Evolutionary conservation across 2,888 invertebrate genomes (phyloP).

Genomic region (Drosophila neonasuta): DNA sequence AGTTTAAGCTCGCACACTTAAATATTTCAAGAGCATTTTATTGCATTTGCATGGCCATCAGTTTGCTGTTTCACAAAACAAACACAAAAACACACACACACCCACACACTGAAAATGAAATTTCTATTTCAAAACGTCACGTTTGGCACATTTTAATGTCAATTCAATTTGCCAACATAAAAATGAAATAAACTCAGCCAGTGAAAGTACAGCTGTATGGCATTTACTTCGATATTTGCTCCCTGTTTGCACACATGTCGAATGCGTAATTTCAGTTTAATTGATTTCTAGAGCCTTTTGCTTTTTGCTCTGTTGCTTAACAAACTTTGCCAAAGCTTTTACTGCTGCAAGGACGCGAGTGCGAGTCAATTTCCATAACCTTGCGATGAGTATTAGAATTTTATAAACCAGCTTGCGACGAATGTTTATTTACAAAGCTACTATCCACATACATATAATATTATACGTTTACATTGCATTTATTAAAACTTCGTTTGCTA

Average conservation of each 20-base stretch:
- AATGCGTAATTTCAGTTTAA: slow-evolving; percentile 74
- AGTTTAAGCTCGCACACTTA: slow-evolving; percentile 1
- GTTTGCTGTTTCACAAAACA: background rate
- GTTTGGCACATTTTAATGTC: slow-evolving; percentile 55
- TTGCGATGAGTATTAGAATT: background rate
- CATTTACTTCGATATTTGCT: background rate
- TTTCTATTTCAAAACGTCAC: slow-evolving; percentile 44
- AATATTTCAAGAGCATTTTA: background rate
- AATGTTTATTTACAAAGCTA: no score
- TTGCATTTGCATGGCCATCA: background rate
- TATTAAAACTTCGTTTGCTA: no score
- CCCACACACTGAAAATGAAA: background rate
- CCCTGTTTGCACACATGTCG: slow-evolving; percentile 63
- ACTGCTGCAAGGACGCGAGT: slow-evolving; percentile 47
- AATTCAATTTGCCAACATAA: slow-evolving; percentile 45
- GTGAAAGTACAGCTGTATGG: slow-evolving; percentile 40
- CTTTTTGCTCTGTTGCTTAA: slow-evolving; percentile 36
- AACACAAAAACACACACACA: background rate
- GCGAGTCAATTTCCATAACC: slow-evolving; percentile 17
- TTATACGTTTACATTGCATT: no score
- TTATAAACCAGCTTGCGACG: background rate
- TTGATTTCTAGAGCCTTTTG: slow-evolving; percentile 64
- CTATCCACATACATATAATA: no score
- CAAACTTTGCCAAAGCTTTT: slow-evolving; percentile 63
- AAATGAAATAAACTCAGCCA: slow-evolving; percentile 45